Percentiles rank a stretch among this genome's conserved stretches.
phyloP scores from a whole-genome alignment of 2,797 vertebrate species.

The Alauda arvensis region DNA sequence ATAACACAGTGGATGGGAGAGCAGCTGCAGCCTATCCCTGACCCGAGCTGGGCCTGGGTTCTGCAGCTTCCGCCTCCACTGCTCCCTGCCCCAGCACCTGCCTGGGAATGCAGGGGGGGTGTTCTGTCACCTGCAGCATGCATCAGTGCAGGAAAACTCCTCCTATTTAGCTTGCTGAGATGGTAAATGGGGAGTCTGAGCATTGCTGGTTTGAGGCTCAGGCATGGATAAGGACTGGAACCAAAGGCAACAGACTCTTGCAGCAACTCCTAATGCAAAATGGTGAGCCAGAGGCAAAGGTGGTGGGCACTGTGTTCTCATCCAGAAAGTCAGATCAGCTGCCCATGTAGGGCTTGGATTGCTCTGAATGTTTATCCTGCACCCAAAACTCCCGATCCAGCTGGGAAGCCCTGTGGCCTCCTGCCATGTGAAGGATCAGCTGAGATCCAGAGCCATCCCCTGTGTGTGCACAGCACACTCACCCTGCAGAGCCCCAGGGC shows the following conservation, averaged over 20 bases:
- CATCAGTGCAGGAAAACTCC: background rate
- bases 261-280: background rate
- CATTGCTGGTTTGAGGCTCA: background rate
- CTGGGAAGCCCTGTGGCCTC: background rate
- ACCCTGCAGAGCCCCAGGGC: background rate
- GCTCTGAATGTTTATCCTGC: background rate
- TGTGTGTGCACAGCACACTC: background rate
- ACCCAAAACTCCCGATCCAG: background rate
- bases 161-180: background rate
- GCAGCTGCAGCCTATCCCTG: background rate
- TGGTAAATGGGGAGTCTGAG: background rate
- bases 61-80: background rate
- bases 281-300: background rate
- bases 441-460: background rate
- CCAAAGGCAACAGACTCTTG: background rate
- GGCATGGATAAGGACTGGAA: accelerated
- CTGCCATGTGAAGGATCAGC: background rate
- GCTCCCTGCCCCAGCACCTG: background rate
- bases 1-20: background rate
- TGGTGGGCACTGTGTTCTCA: background rate
- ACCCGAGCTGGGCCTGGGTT: background rate
- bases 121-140: background rate
- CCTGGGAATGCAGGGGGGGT: background rate
- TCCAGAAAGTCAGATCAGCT: background rate
- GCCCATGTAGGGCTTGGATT: background rate